A percentile compares a stretch with the other conserved stretches of the same genome.
Conservation (phyloP, 2,797 vertebrate genomes). For the Molossus alvarezi region DNA sequence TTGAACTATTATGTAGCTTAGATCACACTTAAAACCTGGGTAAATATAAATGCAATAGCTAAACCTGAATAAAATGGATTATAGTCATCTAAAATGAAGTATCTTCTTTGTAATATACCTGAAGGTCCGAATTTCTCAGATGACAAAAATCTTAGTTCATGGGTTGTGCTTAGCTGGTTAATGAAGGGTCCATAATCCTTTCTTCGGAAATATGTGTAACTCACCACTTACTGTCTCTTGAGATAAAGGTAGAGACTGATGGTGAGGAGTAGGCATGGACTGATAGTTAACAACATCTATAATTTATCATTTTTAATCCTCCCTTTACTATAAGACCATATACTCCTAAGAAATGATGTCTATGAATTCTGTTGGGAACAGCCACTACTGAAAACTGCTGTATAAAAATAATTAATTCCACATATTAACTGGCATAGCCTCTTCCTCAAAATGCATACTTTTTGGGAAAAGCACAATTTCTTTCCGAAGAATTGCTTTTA, state of each 20-base stretch:
- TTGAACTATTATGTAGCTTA: background rate
- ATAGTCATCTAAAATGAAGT: background rate
- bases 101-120: background rate
- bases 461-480: background rate
- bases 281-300: background rate
- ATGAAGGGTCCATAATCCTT: background rate
- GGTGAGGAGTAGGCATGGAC: background rate
- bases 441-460: background rate
- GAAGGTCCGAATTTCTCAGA: background rate
- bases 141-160: background rate
- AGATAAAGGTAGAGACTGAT: background rate
- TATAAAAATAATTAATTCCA: background rate
- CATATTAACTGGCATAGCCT: background rate
- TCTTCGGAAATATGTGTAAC: background rate
- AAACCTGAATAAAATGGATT: conserved; percentile 12
- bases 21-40: background rate
- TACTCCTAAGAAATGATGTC: background rate
- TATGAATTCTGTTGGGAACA: background rate
- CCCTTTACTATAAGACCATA: background rate
- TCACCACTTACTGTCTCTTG: background rate
- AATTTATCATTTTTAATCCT: background rate
- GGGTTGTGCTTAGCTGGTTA: background rate
- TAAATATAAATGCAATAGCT: background rate
- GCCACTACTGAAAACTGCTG: background rate
- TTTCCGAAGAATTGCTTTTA: background rate